A percentile compares a stretch with the other conserved stretches of the same genome.
Evolutionary conservation across 2,888 invertebrate genomes (phyloP).

Genomic region (Limenitis camilla): DNA sequence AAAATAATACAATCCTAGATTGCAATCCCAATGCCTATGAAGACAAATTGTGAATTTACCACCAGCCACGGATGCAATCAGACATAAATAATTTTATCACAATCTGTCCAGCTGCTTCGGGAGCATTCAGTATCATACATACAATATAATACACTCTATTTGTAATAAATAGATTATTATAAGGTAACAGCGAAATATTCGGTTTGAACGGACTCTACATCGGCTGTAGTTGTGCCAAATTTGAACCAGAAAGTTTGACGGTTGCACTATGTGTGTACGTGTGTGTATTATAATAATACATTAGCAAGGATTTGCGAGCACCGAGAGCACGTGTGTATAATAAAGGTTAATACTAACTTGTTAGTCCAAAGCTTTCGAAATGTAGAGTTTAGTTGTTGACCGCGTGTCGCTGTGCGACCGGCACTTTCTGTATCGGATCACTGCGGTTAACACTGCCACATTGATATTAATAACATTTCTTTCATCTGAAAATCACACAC

Average conservation of each 20-base stretch:
- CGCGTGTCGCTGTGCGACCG: slow-evolving; percentile 50
- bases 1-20: too few species aligned
- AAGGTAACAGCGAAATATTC: too few species aligned
- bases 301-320: background rate
- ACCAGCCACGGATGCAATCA: too few species aligned
- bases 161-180: too few species aligned
- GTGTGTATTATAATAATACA: background rate
- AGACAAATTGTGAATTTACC: too few species aligned
- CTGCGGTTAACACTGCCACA: slow-evolving; percentile 67
- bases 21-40: too few species aligned
- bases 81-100: too few species aligned
- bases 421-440: slow-evolving; percentile 69
- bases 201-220: background rate
- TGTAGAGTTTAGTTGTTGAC: slow-evolving; percentile 7
- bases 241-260: background rate
- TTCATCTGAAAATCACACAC: slow-evolving; percentile 61
- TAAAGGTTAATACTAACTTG: slow-evolving; percentile 17
- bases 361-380: slow-evolving; percentile 30
- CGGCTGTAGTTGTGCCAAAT: background rate
- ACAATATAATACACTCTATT: too few species aligned
- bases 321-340: background rate
- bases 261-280: background rate
- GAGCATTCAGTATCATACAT: too few species aligned
- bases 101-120: too few species aligned
- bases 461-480: slow-evolving; percentile 60